phyloP scores from a whole-genome alignment of 2,888 invertebrate species.

The Zaprionus bogoriensis region DNA sequence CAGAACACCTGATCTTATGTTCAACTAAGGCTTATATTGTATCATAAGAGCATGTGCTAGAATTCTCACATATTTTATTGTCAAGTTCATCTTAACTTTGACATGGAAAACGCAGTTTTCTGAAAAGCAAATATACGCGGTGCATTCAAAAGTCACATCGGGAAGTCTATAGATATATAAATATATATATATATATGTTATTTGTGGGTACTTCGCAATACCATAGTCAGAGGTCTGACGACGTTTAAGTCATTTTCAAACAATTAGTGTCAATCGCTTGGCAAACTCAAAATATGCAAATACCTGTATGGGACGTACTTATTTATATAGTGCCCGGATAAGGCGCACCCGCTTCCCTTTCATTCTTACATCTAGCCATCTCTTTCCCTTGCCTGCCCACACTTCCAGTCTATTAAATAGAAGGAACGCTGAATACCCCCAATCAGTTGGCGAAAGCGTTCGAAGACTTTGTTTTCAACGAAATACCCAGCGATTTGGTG shows the following conservation, averaged over 20 bases:
- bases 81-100: slow-evolving; percentile 12
- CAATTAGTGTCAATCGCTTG: slow-evolving; percentile 76
- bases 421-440: neutral
- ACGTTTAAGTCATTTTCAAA: slow-evolving; percentile 55
- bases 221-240: slow-evolving; percentile 28
- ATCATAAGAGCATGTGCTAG: no score
- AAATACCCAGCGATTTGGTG: neutral
- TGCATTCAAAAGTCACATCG: slow-evolving; percentile 11
- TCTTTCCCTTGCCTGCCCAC: neutral
- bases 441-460: neutral
- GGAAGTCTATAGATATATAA: neutral
- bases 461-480: neutral
- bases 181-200: slow-evolving; percentile 6
- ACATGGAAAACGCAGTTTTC: slow-evolving; percentile 33
- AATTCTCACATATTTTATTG: neutral
- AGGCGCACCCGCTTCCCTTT: slow-evolving; percentile 17
- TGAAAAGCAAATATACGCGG: slow-evolving; percentile 39
- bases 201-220: slow-evolving; percentile 53
- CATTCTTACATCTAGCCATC: neutral
- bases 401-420: neutral
- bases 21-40: no score
- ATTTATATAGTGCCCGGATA: slow-evolving; percentile 33
- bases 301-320: slow-evolving; percentile 36
- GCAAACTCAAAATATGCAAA: slow-evolving; percentile 71
- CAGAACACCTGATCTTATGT: no score